These are phyloP conservation scores for Lepisosteus oculatus DNA, from an alignment of 2,113 vertebrate species.

Conservation along the genomic window DNA sequence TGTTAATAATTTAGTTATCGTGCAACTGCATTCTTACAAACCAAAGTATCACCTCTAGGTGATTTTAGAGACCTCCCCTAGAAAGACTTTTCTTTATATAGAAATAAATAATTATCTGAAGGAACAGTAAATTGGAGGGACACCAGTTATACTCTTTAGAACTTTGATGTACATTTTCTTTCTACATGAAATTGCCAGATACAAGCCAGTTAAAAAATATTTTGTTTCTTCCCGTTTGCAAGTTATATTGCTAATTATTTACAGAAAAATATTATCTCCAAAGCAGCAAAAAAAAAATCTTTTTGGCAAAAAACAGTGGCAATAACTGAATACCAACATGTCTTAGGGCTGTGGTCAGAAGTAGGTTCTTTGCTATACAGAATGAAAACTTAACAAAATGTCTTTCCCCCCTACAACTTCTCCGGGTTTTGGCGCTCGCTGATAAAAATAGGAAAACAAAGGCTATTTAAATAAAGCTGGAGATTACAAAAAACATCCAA, in stretches of 20 bases:
- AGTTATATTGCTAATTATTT: not conserved
- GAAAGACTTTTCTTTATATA: slow-evolving; percentile 9
- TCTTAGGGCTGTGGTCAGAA: slow-evolving; percentile 33
- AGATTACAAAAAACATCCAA: too few relatives aligned
- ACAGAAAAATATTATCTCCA: too few relatives aligned
- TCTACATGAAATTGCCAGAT: slow-evolving; percentile 8
- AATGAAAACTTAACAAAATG: too few relatives aligned
- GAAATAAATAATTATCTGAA: slow-evolving; percentile 29
- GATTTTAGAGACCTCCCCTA: slow-evolving; percentile 14
- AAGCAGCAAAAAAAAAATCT: slow-evolving; percentile 4
- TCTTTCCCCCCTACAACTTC: too few relatives aligned
- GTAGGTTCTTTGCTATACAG: too few relatives aligned
- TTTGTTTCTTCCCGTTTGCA: slow-evolving; percentile 1
- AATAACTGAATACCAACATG: slow-evolving; percentile 8
- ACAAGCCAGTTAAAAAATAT: slow-evolving; percentile 29
- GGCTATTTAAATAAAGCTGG: too few relatives aligned
- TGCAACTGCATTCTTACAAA: not conserved
- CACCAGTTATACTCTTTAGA: slow-evolving; percentile 26
- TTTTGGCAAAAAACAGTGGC: slow-evolving; percentile 25
- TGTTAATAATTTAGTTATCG: too few relatives aligned
- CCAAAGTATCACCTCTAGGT: not conserved
- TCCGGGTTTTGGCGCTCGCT: too few relatives aligned
- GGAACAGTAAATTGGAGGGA: slow-evolving; percentile 4
- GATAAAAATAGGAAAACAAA: too few relatives aligned
- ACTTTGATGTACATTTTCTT: slow-evolving; percentile 18